phyloP scores from a whole-genome alignment of 1,140 invertebrate genomes.

The Bombus pyrosoma region DNA sequence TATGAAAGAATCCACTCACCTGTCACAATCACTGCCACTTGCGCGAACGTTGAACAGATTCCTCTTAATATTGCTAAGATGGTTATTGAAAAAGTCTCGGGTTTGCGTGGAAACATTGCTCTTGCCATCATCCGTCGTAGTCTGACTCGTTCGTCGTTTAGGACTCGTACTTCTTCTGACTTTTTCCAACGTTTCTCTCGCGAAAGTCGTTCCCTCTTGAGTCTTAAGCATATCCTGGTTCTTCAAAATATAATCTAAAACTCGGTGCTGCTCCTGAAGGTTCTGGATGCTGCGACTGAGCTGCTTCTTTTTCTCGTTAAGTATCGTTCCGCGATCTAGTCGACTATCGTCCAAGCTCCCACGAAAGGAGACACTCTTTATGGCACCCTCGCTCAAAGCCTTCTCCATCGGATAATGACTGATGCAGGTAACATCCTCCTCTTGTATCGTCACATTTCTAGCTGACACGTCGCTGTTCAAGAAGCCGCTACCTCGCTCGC shows the following conservation, averaged over 20 bases:
- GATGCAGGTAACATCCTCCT: slow-evolving; percentile 59
- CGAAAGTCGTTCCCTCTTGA: slow-evolving; percentile 59
- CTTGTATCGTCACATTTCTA: slow-evolving; percentile 70
- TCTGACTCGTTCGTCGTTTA: slow-evolving; percentile 2
- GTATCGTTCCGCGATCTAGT: slow-evolving; percentile 26
- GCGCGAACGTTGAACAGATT: slow-evolving; percentile 9
- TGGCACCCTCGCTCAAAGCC: slow-evolving; percentile 75
- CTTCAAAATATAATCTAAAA: slow-evolving; percentile 73
- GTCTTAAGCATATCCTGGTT: slow-evolving; percentile 73
- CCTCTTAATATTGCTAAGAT: slow-evolving; percentile 34
- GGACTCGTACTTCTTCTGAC: slow-evolving; percentile 12
- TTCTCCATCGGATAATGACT: slow-evolving; percentile 74
- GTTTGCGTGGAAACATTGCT: slow-evolving; percentile 34
- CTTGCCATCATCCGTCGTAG: slow-evolving; percentile 28
- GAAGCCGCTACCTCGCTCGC: slow-evolving; percentile 59
- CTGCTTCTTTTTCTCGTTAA: slow-evolving; percentile 68
- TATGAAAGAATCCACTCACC: background rate
- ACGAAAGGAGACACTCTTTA: slow-evolving; percentile 55
- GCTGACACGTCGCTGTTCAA: slow-evolving; percentile 49
- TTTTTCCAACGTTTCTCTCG: slow-evolving; percentile 62
- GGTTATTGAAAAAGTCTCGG: slow-evolving; percentile 31
- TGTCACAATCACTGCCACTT: slow-evolving; percentile 30
- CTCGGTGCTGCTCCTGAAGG: slow-evolving; percentile 73
- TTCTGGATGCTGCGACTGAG: slow-evolving; percentile 74
- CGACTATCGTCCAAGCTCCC: background rate